These are phyloP conservation scores for Apocrypta bakeri DNA, from an alignment of 1,140 invertebrate genomes.

Conservation along the genomic window DNA sequence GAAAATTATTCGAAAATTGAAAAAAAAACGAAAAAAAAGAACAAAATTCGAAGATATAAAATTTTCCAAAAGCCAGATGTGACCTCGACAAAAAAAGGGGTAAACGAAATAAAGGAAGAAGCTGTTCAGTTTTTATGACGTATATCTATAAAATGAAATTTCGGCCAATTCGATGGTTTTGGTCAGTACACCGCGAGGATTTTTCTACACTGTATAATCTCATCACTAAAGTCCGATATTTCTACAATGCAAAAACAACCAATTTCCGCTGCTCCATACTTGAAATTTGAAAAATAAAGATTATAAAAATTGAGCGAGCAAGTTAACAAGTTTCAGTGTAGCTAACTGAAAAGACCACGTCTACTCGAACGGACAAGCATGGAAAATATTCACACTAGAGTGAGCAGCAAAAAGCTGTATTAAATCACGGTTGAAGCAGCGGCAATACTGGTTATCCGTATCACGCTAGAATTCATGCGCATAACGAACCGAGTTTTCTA, in stretches of 20 bases:
- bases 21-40: conserved; percentile 59
- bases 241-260: neutral
- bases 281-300: neutral
- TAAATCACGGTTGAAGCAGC: neutral
- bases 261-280: conserved; percentile 9
- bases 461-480: conserved; percentile 12
- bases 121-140: neutral
- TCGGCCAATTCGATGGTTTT: conserved; percentile 3
- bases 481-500: conserved; percentile 30
- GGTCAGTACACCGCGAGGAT: neutral
- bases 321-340: neutral
- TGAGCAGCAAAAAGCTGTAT: neutral
- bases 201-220: neutral
- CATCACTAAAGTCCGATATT: conserved; percentile 58
- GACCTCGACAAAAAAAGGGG: neutral
- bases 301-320: neutral
- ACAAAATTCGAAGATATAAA: conserved; percentile 8
- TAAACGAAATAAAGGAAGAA: neutral
- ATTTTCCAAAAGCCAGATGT: conserved; percentile 4
- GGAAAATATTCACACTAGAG: neutral
- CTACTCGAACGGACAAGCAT: neutral
- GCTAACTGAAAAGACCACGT: neutral
- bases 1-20: conserved; percentile 62
- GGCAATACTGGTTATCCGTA: conserved; percentile 16
- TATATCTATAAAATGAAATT: neutral